These are phyloP conservation scores for Aricia agestis DNA, from an alignment of 1,140 invertebrate species.

Conservation along the genomic window DNA sequence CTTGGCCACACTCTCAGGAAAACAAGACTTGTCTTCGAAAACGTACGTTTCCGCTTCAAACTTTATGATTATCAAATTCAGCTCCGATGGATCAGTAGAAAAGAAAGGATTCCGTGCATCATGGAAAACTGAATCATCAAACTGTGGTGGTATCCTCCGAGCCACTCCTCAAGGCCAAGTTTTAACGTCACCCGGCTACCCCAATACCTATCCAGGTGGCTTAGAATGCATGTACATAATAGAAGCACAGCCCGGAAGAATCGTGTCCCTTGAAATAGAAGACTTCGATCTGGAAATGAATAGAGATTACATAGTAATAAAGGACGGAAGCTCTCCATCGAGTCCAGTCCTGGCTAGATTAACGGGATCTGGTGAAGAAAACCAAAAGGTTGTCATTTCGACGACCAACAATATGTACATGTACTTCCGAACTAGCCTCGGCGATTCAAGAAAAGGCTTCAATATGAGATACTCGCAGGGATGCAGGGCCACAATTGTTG, in stretches of 20 bases:
- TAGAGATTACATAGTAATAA: conserved; percentile 91
- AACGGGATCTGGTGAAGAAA: conserved; percentile 86
- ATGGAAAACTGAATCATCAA: conserved; percentile 95
- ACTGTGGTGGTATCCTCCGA: conserved; percentile 88
- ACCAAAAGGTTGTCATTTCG: conserved; percentile 91
- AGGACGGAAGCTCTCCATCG: conserved; percentile 92
- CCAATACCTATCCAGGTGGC: conserved; percentile 93
- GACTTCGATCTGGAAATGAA: conserved; percentile 92
- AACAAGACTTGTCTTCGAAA: conserved; percentile 87
- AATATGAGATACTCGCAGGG: conserved; percentile 92
- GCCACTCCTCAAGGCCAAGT: conserved; percentile 89
- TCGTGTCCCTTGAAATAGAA: conserved; percentile 92
- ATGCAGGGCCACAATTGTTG: conserved; percentile 88
- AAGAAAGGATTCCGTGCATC: conserved; percentile 95
- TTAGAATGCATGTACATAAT: conserved; percentile 96
- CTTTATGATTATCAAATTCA: conserved; percentile 98
- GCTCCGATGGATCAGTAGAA: conserved; percentile 94
- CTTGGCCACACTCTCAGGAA: conserved; percentile 93
- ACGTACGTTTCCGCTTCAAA: conserved; percentile 96
- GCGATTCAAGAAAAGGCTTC: conserved; percentile 93
- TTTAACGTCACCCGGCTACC: conserved; percentile 93
- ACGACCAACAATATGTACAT: conserved; percentile 93
- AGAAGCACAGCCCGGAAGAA: conserved; percentile 90
- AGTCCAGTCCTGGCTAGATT: conserved; percentile 88
- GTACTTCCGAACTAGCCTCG: conserved; percentile 93